Percentiles rank a stretch among this genome's conserved stretches.
These are phyloP conservation scores for Periphyllus acericola DNA, from an alignment of 2,888 invertebrate genomes.

Conservation along the genomic window DNA sequence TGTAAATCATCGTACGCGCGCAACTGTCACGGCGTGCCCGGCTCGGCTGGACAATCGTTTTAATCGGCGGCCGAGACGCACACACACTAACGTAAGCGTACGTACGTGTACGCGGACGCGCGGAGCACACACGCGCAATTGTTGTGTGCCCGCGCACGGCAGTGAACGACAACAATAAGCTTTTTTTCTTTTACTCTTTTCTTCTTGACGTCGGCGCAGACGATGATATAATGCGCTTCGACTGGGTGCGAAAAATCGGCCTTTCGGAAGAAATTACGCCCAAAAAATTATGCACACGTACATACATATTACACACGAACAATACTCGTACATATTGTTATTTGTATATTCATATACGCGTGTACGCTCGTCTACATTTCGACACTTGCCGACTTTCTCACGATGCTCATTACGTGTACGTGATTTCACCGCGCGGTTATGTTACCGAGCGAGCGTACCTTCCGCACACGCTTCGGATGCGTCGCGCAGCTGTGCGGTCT, in stretches of 20 bases:
- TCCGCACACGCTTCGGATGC: no score
- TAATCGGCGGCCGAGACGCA: constrained; percentile 1
- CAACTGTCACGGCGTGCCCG: constrained; percentile 45
- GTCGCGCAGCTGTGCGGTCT: no score
- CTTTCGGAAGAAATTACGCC: background rate
- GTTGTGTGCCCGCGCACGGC: background rate
- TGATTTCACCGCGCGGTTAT: no score
- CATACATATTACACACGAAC: no score
- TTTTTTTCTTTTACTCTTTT: background rate
- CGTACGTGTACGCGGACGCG: background rate
- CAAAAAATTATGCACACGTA: background rate
- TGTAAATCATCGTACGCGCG: constrained; percentile 47
- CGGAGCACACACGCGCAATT: background rate
- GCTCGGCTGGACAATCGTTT: constrained; percentile 39
- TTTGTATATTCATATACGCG: no score
- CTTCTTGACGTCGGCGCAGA: background rate
- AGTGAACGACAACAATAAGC: constrained; percentile 26
- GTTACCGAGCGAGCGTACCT: no score
- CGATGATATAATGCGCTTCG: background rate
- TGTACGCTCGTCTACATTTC: background rate
- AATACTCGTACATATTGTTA: no score
- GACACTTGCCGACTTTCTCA: background rate
- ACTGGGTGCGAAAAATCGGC: constrained; percentile 5
- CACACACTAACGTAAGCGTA: background rate
- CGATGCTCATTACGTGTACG: background rate